These are phyloP conservation scores for Masticophis lateralis DNA, from an alignment of 2,797 vertebrate species.

Conservation along the genomic window DNA sequence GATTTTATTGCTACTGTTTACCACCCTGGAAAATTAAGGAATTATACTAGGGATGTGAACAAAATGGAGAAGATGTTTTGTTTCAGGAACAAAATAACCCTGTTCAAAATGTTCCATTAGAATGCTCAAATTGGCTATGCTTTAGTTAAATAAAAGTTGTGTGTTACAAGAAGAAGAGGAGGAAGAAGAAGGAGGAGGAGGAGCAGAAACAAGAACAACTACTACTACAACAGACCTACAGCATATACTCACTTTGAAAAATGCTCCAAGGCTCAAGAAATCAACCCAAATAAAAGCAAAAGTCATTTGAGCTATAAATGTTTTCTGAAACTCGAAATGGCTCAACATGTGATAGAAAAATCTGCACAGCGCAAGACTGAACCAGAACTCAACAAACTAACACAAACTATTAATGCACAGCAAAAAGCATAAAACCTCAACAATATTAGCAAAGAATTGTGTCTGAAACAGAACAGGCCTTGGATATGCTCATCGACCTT, in stretches of 20 bases:
- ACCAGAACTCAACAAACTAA: not conserved
- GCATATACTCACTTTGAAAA: not conserved
- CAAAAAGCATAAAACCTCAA: not conserved
- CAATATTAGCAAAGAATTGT: not conserved
- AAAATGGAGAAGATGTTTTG: not conserved
- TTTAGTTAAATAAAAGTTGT: not conserved
- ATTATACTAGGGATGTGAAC: not conserved
- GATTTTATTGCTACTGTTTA: not conserved
- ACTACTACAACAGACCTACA: not conserved
- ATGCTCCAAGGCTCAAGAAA: not conserved
- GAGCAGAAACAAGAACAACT: no score
- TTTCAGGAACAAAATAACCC: not conserved
- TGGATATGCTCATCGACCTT: not conserved
- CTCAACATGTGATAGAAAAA: not conserved
- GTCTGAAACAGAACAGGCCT: not conserved
- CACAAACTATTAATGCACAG: not conserved
- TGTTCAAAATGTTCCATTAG: not conserved
- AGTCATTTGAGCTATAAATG: not conserved
- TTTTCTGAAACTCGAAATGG: not conserved
- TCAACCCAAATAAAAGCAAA: not conserved
- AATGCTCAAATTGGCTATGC: not conserved
- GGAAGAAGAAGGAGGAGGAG: rapidly evolving
- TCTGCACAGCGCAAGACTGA: not conserved
- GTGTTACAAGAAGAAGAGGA: not conserved
- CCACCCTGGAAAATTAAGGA: not conserved